These are phyloP conservation scores for Drosophila niveifrons DNA, from an alignment of 2,888 invertebrate species.

Conservation along the genomic window DNA sequence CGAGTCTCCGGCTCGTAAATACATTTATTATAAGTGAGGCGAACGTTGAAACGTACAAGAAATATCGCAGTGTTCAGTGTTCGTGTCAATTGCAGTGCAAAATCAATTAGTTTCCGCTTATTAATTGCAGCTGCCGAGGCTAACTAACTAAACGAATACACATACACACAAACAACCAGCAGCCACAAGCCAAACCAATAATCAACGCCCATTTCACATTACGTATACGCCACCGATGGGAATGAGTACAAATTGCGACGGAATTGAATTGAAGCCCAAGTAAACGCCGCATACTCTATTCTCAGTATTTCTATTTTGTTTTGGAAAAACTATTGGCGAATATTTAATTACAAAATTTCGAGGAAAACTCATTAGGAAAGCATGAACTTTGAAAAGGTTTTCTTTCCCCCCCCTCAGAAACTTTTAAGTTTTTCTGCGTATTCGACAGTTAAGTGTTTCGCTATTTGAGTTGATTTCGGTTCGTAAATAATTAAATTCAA, in stretches of 20 bases:
- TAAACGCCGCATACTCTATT: neutral
- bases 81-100: constrained; percentile 36
- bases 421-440: neutral
- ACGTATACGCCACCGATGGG: constrained; percentile 21
- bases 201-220: constrained; percentile 27
- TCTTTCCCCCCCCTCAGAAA: neutral
- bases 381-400: neutral
- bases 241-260: neutral
- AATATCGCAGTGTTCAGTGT: constrained; percentile 9
- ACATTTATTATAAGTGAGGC: neutral
- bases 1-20: neutral
- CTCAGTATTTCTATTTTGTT: neutral
- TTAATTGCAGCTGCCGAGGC: constrained; percentile 42
- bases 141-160: constrained; percentile 7
- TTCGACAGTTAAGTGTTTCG: neutral
- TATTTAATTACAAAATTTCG: neutral
- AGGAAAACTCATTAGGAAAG: constrained; percentile 1
- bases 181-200: constrained; percentile 27
- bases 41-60: neutral
- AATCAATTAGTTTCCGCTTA: constrained; percentile 47
- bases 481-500: constrained; percentile 7
- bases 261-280: neutral
- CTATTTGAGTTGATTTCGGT: neutral
- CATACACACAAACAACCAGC: neutral
- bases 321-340: neutral